Evolutionary conservation across 2,797 vertebrate genomes (phyloP), one percentile per base, ranked within the genome.

Genomic region (Xenentodon cancila): DNA sequence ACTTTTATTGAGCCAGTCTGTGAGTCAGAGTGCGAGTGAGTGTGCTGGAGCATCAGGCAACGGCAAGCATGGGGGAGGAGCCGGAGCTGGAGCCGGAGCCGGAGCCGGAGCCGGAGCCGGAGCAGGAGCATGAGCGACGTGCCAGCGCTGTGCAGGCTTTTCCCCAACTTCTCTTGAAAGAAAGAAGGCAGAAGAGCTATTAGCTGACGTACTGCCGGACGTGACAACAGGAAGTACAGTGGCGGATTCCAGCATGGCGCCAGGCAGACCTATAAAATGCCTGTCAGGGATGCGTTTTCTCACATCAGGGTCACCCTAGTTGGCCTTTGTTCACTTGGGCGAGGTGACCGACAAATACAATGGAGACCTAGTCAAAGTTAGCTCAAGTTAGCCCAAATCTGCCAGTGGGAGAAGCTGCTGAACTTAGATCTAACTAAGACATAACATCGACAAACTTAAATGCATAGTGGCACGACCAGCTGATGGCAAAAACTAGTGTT

Each of bases 161-260:
- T 65, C 4, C 67, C 61, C 21, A 66, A 40, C 49, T 60, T 60
- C 46, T 77, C 77, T 1, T 42, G 54, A n/a, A 90, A 50, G 59
- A 84, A 73, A 15, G 79, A 59, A 3, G 88, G 82, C 59, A 93
- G 65, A 1, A 92, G 87, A 43, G 88, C 90, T 44, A 80, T 74
- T 51, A 95, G 92, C 76, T 94, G 92, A 17, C 87, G 86, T 34
- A 93, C 82, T 13, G 91, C 93, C 2, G 91, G 91, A 42, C 90
- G 84, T 1, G 92, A 94, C 17, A 92, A 60, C 43, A 94, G 88
- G 68, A 94, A 94, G 68, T 93, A 94, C 13, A 93, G 89, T 0
- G 91, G 91, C 1, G 88, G 84, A 57, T 92, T 93, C 91, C 91
- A 92, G 77, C 92, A 92, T 1, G 89, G 88, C 13, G 88, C 90